Conservation (phyloP, 1,140 invertebrate genomes). For the Drosophila melanogaster region DNA sequence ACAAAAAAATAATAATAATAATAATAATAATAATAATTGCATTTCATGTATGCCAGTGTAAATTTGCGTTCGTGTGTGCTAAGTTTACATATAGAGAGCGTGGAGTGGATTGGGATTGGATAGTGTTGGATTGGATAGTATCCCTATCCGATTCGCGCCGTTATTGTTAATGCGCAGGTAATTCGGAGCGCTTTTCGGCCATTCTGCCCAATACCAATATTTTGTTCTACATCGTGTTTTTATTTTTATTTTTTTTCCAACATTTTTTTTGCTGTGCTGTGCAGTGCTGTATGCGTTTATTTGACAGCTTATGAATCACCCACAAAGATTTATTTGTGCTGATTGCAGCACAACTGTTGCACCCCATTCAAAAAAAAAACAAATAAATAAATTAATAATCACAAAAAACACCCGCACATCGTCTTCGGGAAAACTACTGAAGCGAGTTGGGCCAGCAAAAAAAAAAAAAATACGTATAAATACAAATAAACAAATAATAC, state of each 20-base stretch:
- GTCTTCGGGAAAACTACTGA: conserved; percentile 1
- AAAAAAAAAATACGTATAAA: not conserved
- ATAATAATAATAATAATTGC: conserved; percentile 11
- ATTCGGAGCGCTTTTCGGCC: conserved; percentile 10
- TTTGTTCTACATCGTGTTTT: conserved; percentile 7
- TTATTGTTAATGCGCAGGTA: conserved; percentile 18
- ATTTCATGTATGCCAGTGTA: conserved; percentile 12
- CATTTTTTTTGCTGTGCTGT: not conserved
- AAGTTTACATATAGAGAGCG: not conserved
- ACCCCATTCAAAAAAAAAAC: conserved; percentile 1
- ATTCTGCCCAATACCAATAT: not conserved
- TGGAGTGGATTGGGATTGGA: not conserved
- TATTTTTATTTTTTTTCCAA: not conserved
- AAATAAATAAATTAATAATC: no score
- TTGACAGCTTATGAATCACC: conserved; percentile 17
- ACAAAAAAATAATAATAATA: conserved; percentile 10
- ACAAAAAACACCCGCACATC: not conserved
- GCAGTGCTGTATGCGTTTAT: conserved; percentile 3
- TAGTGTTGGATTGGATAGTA: not conserved
- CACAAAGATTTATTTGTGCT: conserved; percentile 9
- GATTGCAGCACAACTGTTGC: conserved; percentile 15
- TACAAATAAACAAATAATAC: not conserved
- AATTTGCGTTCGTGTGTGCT: conserved; percentile 7
- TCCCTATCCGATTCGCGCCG: conserved; percentile 10
- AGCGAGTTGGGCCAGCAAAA: not conserved